Conservation (phyloP, 2,797 vertebrate genomes). For the Gadopsis bispinosus region DNA sequence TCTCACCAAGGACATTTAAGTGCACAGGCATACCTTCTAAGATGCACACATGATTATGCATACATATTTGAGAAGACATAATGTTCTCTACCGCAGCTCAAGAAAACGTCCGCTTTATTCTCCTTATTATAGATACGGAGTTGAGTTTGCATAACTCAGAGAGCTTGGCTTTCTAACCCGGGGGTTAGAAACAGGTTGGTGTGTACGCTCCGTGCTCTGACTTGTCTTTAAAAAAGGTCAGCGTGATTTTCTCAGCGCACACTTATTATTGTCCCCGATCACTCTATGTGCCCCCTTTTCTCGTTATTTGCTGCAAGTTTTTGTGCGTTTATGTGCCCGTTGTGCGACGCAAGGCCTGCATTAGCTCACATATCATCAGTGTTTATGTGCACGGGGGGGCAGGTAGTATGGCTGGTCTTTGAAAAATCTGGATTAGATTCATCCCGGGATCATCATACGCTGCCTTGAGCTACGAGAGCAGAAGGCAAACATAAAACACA, state of each 20-base stretch:
- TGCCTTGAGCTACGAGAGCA: conserved; percentile 57
- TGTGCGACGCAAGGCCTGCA: background rate
- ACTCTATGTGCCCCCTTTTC: background rate
- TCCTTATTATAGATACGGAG: background rate
- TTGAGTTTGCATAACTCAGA: conserved; percentile 3
- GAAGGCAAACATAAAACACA: conserved; percentile 70
- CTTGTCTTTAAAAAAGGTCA: conserved; percentile 51
- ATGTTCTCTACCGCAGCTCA: conserved; percentile 8
- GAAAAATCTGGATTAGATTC: conserved; percentile 69
- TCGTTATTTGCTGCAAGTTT: background rate
- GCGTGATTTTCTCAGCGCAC: background rate
- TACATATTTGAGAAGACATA: conserved; percentile 17
- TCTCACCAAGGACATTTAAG: conserved; percentile 28
- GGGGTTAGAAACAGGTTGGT: conserved; percentile 20
- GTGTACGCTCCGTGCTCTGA: conserved; percentile 7
- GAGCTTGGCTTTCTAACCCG: conserved; percentile 4
- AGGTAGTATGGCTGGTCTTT: conserved; percentile 39
- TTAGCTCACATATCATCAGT: conserved; percentile 1
- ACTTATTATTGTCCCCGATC: conserved; percentile 26
- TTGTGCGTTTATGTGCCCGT: conserved; percentile 4
- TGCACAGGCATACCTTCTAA: background rate
- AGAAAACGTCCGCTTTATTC: background rate
- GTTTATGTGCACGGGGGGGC: conserved; percentile 30
- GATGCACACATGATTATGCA: conserved; percentile 16
- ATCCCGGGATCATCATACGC: conserved; percentile 52